phyloP scores from a whole-genome alignment of 1,140 invertebrate genomes.

The Drepana arcuata region DNA sequence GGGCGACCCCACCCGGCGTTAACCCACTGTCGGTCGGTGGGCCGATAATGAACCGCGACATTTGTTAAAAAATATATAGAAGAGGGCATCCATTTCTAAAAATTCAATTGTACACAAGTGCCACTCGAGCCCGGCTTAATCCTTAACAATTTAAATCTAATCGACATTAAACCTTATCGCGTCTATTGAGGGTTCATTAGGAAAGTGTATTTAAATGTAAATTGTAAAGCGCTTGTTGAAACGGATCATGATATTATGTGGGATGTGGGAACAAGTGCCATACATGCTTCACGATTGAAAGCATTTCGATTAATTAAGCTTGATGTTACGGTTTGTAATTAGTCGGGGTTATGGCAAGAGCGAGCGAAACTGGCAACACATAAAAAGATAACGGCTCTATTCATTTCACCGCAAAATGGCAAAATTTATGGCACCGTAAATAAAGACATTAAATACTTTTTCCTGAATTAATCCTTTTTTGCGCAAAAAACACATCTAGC shows the following conservation, averaged over 20 bases:
- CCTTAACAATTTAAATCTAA: too few species aligned
- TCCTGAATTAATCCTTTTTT: conserved; percentile 41
- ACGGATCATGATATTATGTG: too few species aligned
- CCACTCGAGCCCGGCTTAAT: too few species aligned
- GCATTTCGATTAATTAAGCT: too few species aligned
- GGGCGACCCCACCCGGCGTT: conserved; percentile 27
- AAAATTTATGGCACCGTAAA: too few species aligned
- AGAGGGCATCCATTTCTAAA: conserved; percentile 56
- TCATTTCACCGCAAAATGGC: conserved; percentile 3
- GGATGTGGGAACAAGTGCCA: too few species aligned
- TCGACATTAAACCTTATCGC: not conserved
- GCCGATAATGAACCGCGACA: conserved; percentile 54
- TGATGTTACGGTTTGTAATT: too few species aligned
- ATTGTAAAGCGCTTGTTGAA: conserved; percentile 1
- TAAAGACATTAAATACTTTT: conserved; percentile 47
- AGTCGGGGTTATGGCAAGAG: too few species aligned
- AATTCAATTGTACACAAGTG: conserved; percentile 57
- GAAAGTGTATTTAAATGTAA: conserved; percentile 2
- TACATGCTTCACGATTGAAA: too few species aligned
- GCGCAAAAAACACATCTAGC: conserved; percentile 28
- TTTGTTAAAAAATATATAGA: conserved; percentile 64
- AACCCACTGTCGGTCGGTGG: conserved; percentile 28
- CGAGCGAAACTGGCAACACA: too few species aligned
- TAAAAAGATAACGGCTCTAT: too few species aligned
- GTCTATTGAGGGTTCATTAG: conserved; percentile 1